Percentiles rank a stretch among this genome's conserved stretches.
Conservation (phyloP, 1,140 invertebrate genomes). For the Nebria ingens region DNA sequence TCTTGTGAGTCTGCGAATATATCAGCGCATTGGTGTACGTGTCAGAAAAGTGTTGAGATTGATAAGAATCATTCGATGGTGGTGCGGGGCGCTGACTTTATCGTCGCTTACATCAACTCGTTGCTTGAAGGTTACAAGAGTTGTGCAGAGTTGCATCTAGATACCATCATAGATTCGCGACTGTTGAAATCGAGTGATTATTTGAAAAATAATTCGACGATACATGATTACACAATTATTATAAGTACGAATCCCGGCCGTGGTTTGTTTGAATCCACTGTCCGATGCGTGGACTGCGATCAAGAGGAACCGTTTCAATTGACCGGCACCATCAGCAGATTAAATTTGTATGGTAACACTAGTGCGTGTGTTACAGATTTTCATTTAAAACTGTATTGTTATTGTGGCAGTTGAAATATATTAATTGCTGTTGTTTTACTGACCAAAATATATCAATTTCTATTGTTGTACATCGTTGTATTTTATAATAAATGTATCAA, state of each 20-base stretch:
- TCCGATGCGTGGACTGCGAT: slow-evolving; percentile 37
- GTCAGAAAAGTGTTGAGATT: slow-evolving; percentile 49
- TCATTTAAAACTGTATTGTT: slow-evolving; percentile 67
- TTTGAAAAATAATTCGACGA: slow-evolving; percentile 30
- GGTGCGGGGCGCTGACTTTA: slow-evolving; percentile 39
- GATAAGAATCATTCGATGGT: slow-evolving; percentile 38
- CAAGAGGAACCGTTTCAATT: slow-evolving; percentile 27
- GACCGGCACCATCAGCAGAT: slow-evolving; percentile 58
- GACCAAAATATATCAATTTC: not conserved
- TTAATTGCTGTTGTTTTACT: not conserved
- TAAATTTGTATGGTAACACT: slow-evolving; percentile 74
- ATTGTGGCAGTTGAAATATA: slow-evolving; percentile 36
- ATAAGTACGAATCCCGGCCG: slow-evolving; percentile 55
- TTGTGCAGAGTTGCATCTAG: slow-evolving; percentile 46
- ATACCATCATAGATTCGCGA: slow-evolving; percentile 43
- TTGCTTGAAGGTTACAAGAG: slow-evolving; percentile 45
- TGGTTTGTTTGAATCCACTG: slow-evolving; percentile 66
- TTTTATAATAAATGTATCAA: not conserved
- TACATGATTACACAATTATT: slow-evolving; percentile 54
- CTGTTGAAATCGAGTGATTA: slow-evolving; percentile 36
- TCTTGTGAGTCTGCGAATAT: slow-evolving; percentile 68
- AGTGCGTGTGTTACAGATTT: slow-evolving; percentile 66
- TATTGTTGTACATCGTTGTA: not conserved
- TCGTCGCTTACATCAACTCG: slow-evolving; percentile 52
- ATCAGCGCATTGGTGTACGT: slow-evolving; percentile 75